These are phyloP conservation scores for Bergia sp. DNA, from an alignment of 92 coral and sea anemone species.

Conservation along the genomic window DNA sequence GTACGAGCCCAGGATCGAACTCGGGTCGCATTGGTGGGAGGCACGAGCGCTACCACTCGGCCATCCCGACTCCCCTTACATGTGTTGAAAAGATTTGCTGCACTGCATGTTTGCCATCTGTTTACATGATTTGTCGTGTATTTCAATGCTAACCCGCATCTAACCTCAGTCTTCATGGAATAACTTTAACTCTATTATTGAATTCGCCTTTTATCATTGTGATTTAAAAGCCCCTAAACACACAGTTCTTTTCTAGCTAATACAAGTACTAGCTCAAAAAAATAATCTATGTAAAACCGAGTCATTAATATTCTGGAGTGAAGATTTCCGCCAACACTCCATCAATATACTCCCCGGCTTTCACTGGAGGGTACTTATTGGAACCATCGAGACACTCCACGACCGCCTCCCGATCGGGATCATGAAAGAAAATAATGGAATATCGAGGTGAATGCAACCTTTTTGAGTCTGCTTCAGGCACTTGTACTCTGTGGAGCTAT, in stretches of 20 bases:
- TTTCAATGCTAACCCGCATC: too few relatives aligned
- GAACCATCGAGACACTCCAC: constrained; percentile 10
- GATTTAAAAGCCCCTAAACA: neutral
- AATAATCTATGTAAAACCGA: neutral
- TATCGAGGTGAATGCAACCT: neutral
- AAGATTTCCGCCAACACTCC: constrained; percentile 3
- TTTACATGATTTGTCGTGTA: too few relatives aligned
- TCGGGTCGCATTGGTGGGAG: too few relatives aligned
- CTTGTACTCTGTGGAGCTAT: neutral
- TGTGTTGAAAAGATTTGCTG: too few relatives aligned
- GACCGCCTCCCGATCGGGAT: constrained; percentile 17
- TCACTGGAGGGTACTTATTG: constrained; percentile 2
- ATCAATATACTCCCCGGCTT: neutral
- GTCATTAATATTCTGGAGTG: neutral
- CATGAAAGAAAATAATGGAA: constrained; percentile 18
- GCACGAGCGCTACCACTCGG: too few relatives aligned
- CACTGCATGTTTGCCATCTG: too few relatives aligned
- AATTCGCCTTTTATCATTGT: neutral
- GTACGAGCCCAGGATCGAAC: too few relatives aligned
- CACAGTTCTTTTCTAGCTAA: neutral
- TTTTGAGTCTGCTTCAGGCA: neutral
- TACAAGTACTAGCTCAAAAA: neutral
- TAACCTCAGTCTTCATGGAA: too few relatives aligned
- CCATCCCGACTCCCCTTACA: too few relatives aligned
- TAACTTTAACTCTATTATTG: neutral